Evolutionary conservation across 2,113 vertebrate species (phyloP).

Genomic region (Terrapene triunguis): DNA sequence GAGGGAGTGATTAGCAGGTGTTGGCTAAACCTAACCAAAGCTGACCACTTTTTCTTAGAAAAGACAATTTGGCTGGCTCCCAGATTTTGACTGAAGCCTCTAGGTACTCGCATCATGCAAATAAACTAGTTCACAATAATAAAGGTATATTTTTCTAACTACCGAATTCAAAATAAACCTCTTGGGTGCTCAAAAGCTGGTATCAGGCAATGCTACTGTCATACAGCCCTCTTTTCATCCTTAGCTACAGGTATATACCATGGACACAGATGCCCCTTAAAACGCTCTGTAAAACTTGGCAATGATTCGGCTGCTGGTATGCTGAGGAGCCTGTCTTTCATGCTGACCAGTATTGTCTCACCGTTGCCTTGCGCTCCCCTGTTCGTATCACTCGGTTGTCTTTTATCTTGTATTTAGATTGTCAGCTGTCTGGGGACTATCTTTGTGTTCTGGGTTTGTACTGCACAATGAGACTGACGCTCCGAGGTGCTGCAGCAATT

Average conservation of each 20-base stretch:
- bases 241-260: background rate
- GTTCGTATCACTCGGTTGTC: background rate
- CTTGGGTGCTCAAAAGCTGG: background rate
- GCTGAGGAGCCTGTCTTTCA: background rate
- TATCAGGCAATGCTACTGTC: background rate
- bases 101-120: background rate
- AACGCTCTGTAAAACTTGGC: background rate
- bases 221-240: background rate
- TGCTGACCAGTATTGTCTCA: background rate
- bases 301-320: background rate
- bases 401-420: background rate
- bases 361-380: background rate
- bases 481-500: too few relatives aligned
- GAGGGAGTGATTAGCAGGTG: accelerated
- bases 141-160: background rate
- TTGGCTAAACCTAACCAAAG: background rate
- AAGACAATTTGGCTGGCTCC: accelerated
- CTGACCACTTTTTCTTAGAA: accelerated
- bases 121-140: background rate
- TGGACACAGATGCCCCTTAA: too few relatives aligned
- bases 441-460: background rate
- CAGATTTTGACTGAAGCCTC: background rate
- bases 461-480: too few relatives aligned
- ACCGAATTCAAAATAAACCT: background rate
- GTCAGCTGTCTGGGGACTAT: background rate